Evolutionary conservation across 2,888 invertebrate species (phyloP).

Genomic region (Schrankia costaestrigalis): DNA sequence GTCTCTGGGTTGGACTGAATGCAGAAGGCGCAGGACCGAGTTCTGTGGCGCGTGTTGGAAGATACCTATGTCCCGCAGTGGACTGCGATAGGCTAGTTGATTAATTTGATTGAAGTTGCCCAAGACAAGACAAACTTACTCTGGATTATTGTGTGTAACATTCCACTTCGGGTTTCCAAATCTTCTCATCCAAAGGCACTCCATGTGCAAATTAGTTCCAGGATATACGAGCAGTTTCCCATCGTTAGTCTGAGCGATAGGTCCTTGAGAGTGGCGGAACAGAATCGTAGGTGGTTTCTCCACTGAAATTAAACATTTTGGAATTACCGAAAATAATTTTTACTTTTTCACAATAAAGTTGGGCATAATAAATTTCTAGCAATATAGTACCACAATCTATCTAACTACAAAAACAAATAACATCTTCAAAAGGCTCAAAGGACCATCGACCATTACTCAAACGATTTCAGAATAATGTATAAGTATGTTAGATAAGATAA

Average conservation of each 20-base stretch:
- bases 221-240: slow-evolving; percentile 92
- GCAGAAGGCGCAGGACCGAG: too few relatives aligned
- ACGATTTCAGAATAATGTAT: too few relatives aligned
- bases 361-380: too few relatives aligned
- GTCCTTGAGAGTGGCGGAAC: slow-evolving; percentile 89
- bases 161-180: slow-evolving; percentile 94
- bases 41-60: too few relatives aligned
- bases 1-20: too few relatives aligned
- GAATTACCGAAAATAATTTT: background rate
- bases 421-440: too few relatives aligned
- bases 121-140: slow-evolving; percentile 57
- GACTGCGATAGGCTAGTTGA: background rate
- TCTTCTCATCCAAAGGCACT: slow-evolving; percentile 92
- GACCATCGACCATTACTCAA: too few relatives aligned
- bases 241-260: slow-evolving; percentile 92
- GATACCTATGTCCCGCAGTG: too few relatives aligned
- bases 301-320: slow-evolving; percentile 71
- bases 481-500: too few relatives aligned
- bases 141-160: slow-evolving; percentile 82
- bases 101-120: background rate
- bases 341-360: too few relatives aligned
- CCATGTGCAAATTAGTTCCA: slow-evolving; percentile 92
- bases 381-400: too few relatives aligned
- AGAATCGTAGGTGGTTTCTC: slow-evolving; percentile 92
- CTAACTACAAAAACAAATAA: too few relatives aligned